phyloP scores from a whole-genome alignment of 2,888 invertebrate species.

The Ormyrus thymus region DNA sequence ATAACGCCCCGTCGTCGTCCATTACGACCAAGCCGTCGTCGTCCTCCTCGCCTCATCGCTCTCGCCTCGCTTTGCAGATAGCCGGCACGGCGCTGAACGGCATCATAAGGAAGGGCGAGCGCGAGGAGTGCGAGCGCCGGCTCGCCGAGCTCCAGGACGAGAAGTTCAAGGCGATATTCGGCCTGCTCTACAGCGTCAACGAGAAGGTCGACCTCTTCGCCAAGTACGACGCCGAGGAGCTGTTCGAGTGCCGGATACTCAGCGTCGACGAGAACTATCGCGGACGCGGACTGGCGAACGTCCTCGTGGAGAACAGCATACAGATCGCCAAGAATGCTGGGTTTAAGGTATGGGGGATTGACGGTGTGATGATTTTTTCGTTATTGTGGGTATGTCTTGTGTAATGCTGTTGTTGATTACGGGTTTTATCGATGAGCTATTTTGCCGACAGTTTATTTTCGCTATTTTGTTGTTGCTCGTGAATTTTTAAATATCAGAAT shows the following conservation, averaged over 20 bases:
- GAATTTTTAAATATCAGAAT: no score
- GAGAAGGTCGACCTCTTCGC: slow-evolving; percentile 82
- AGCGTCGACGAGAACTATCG: slow-evolving; percentile 84
- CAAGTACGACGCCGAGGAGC: slow-evolving; percentile 81
- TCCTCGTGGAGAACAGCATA: slow-evolving; percentile 82
- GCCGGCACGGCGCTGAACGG: slow-evolving; percentile 88
- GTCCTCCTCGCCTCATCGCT: no score
- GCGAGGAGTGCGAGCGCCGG: slow-evolving; percentile 82
- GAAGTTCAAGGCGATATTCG: slow-evolving; percentile 87
- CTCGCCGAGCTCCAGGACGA: slow-evolving; percentile 81
- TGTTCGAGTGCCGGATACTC: slow-evolving; percentile 88
- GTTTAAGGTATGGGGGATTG: slow-evolving; percentile 79
- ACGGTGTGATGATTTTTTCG: not conserved
- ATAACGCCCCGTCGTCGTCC: no score
- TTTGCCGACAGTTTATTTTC: no score
- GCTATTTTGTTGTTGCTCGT: no score
- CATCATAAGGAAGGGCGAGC: slow-evolving; percentile 83
- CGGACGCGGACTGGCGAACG: slow-evolving; percentile 85
- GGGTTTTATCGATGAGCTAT: no score
- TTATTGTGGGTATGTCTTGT: not conserved
- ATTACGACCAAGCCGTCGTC: no score
- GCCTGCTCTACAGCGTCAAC: slow-evolving; percentile 84
- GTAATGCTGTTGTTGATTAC: no score
- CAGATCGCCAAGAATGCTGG: slow-evolving; percentile 80
- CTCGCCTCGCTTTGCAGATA: slow-evolving; percentile 79